Evolutionary conservation across 2,797 vertebrate genomes (phyloP).

Genomic region (Notoglanidium macrostoma): DNA sequence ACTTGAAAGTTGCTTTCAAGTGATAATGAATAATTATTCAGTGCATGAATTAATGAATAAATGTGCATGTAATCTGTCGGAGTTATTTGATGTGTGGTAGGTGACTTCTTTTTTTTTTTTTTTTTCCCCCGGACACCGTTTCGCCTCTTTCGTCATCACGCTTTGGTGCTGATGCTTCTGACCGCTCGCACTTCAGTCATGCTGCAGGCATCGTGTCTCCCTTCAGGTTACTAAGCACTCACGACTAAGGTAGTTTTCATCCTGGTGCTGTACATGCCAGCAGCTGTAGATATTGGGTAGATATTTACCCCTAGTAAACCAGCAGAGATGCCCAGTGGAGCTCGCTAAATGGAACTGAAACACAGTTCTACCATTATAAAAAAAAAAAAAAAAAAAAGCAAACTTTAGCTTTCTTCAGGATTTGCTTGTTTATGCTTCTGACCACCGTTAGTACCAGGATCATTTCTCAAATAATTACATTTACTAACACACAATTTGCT

Average conservation of each 20-base stretch:
- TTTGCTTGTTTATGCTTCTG: not conserved
- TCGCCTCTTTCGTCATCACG: not conserved
- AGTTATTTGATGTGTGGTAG: not conserved
- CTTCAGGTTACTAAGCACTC: not conserved
- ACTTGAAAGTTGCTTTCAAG: constrained; percentile 21
- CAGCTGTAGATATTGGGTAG: not conserved
- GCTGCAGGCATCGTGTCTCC: not conserved
- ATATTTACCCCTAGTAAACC: not conserved
- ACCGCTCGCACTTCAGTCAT: not conserved
- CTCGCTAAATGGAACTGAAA: not conserved
- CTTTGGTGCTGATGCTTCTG: not conserved
- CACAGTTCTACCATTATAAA: not conserved
- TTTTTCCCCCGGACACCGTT: not conserved
- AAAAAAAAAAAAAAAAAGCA: no score
- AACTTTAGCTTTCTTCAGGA: not conserved
- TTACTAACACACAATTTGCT: not conserved
- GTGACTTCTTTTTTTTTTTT: not conserved
- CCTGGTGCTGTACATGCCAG: not conserved
- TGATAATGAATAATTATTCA: constrained; percentile 25
- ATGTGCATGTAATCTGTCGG: constrained; percentile 6
- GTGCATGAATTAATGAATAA: constrained; percentile 8
- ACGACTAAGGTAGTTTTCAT: not conserved
- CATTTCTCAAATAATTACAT: not conserved
- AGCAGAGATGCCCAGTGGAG: not conserved
- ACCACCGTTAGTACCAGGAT: not conserved